Base-by-base conservation (phyloP, 2,888 invertebrate genomes). In the Meiosimyza decipiens region DNA sequence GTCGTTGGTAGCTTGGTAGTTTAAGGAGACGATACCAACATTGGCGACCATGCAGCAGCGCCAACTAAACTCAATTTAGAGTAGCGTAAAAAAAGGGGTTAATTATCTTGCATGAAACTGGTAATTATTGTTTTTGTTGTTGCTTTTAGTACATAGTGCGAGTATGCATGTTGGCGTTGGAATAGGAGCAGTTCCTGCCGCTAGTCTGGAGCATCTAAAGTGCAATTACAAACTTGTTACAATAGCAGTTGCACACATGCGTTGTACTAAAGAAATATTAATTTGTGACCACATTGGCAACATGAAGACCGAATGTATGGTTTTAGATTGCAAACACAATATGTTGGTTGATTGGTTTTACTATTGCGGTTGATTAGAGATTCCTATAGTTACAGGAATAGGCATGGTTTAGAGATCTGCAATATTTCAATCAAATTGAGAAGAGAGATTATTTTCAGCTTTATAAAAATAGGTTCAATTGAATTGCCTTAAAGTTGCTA, bases 91-190 rank as follows among this genome's bases (percentile, higher is more conserved):
- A 55, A 70, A 52, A 63, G 15, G 49, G 70, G 63, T 70, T 70
- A 70, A 70, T 70, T 70, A 70, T 70, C 70, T 63, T 40, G 54
- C 63, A 70, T 70, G 63, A 49, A 70, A 63, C 70, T 70, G 47
- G 70, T 63, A 63, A 70, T 70, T 70, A 70, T 63, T 63, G 22
- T 68, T 68, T 12, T 68, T 68, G 62, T 47, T 62, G 22, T 40
- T 49, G 50, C 33, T 50, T 4, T 18, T 50, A 33, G 18, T 47
- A 47, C 1, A 18, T 64, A n/a, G 18, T 33, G 3, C 4, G 9
- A 28, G 28, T 28, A 28, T 28, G 13, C 7, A 51, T 65, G 51
- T 55, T n/a, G 62, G 40, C 47, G 70, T 11, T 28, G 57, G 22
- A 18, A 28, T 18, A 60, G 68, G 47, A 54, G 70, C 63, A 40